Evolutionary conservation across 2,797 vertebrate species (phyloP), one percentile per base, ranked within the genome.

Genomic region (Columba guinea): DNA sequence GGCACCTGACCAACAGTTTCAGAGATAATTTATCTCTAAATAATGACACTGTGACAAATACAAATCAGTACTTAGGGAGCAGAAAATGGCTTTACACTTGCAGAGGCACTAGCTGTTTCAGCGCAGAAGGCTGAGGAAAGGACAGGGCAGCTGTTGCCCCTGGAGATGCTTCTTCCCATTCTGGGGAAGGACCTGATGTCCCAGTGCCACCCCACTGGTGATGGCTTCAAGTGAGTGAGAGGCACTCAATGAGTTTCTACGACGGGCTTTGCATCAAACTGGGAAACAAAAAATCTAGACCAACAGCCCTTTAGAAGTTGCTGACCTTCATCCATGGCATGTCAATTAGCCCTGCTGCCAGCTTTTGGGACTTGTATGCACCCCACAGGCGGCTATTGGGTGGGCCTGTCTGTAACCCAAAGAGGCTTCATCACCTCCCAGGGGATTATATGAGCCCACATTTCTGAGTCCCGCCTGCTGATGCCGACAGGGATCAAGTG

Each of bases 191-290:
- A 81, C 48, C 48, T 67, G 77, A 51, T 39, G 37, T 28, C 39
- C 70, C 24, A n/a, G 32, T 51, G 48, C 18, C 53, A 71, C 32
- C 58, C 44, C 52, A 30, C 13, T 3, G 48, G 41, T 18, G 52
- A 20, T 12, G 26, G 17, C 27, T 27, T 51, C 73, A 60, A 35
- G 59, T 1, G 0, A 60, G 56, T 73, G 30, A 20, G 73, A 73
- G 44, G 16, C 27, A 37, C 18, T 51, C 13, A 6, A 24, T 18
- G 10, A 37, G 11, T 14, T 89, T 48, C 62, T 67, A 35, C 56
- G 0, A 0, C 44, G 1, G 0, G 41, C 9, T 48, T 44, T 2
- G 0, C 2, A 12, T 75, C 53, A 60, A 4, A 71, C 81, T 73
- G 53, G 34, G 70, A 80, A 90, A 59, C 0, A 2, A 35, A 55